Conservation (phyloP, 2,797 vertebrate genomes). For the Odontamblyopus rebecca region DNA sequence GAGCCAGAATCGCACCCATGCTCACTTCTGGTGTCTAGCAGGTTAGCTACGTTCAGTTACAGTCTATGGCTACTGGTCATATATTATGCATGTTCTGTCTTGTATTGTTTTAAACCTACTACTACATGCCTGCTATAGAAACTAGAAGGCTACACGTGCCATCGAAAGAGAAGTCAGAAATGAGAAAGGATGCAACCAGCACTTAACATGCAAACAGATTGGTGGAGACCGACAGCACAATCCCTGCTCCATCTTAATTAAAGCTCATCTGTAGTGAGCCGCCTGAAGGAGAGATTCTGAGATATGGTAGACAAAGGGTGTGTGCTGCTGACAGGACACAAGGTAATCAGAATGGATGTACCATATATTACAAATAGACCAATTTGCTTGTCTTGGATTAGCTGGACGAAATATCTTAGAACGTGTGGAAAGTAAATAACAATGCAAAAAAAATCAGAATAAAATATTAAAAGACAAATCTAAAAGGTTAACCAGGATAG, state of each 20-base stretch:
- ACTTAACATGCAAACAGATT: background rate
- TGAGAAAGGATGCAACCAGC: constrained; percentile 4
- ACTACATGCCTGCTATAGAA: background rate
- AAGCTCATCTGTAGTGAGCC: constrained; percentile 23
- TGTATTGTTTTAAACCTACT: background rate
- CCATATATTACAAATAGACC: constrained; percentile 13
- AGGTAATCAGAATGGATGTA: constrained; percentile 38
- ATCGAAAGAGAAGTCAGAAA: background rate
- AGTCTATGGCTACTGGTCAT: background rate
- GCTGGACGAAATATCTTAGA: background rate
- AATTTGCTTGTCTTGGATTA: constrained; percentile 22
- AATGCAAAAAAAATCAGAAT: background rate
- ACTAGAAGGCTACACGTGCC: background rate
- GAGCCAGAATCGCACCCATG: too few species aligned
- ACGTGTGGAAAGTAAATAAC: background rate
- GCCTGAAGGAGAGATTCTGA: constrained; percentile 34
- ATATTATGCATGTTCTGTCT: background rate
- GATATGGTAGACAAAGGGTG: constrained; percentile 30
- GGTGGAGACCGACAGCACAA: background rate
- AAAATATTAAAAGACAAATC: background rate
- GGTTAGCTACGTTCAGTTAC: too few species aligned
- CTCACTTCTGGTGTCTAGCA: too few species aligned
- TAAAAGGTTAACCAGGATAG: background rate
- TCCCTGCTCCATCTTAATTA: constrained; percentile 22
- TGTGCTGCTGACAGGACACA: constrained; percentile 49